Conservation (phyloP, 2,113 vertebrate species). For the Ctenodactylus gundi region DNA sequence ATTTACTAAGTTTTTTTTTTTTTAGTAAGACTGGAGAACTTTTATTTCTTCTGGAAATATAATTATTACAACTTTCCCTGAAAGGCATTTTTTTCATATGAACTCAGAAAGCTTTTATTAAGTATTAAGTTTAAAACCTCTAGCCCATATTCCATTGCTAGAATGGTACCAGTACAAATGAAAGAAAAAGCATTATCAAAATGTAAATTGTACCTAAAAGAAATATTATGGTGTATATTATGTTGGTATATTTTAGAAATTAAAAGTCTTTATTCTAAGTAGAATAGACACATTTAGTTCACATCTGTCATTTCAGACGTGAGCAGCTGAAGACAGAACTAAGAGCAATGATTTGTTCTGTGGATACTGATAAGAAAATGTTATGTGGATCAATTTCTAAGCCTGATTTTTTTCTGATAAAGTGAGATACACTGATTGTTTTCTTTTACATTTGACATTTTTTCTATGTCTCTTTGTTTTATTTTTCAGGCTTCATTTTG, state of each 20-base stretch:
- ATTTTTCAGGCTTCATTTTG: conserved; percentile 44
- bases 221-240: neutral
- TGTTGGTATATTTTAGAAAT: conserved; percentile 5
- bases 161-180: conserved; percentile 10
- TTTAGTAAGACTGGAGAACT: no score
- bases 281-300: conserved; percentile 6
- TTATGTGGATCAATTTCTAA: neutral
- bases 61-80: no score
- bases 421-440: neutral
- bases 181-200: conserved; percentile 22
- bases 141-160: conserved; percentile 45
- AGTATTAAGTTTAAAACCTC: conserved; percentile 59
- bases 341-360: neutral
- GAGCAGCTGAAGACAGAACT: conserved; percentile 14
- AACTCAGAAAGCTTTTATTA: no score
- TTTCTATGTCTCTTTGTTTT: conserved; percentile 39
- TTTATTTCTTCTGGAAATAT: no score
- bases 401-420: neutral
- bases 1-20: conserved; percentile 73
- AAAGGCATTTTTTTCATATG: no score
- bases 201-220: conserved; percentile 40
- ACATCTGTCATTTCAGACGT: neutral
- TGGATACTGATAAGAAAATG: neutral
- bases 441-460: conserved; percentile 36
- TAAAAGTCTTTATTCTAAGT: neutral